Percentiles rank a stretch among this genome's conserved stretches.
phyloP scores from a whole-genome alignment of 2,113 vertebrate species.

The Meleagris gallopavo region DNA sequence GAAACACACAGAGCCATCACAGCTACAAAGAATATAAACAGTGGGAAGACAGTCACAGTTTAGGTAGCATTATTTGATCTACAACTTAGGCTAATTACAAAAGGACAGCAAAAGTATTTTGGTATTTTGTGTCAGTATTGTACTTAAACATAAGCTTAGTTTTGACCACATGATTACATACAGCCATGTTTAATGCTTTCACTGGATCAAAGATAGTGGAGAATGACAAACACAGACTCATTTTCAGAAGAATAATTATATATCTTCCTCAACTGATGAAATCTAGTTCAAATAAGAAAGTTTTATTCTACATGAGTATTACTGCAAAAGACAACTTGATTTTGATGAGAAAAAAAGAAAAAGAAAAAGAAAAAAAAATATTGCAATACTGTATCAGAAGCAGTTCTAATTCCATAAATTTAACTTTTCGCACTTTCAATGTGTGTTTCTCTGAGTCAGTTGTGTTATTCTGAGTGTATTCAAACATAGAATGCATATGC shows the following conservation, averaged over 20 bases:
- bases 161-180: not conserved
- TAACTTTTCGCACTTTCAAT: not conserved
- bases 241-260: slow-evolving; percentile 40
- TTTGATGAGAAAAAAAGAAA: not conserved
- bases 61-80: not conserved
- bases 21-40: not conserved
- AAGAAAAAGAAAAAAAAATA: not conserved
- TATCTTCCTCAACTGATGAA: not conserved
- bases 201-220: not conserved
- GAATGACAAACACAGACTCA: slow-evolving; percentile 5
- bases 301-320: not conserved
- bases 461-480: not conserved
- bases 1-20: not conserved
- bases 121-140: not conserved
- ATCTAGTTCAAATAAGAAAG: not conserved
- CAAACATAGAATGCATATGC: slow-evolving; percentile 8
- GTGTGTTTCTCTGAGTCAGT: not conserved
- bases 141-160: not conserved
- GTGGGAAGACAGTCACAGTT: not conserved
- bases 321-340: not conserved
- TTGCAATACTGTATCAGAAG: not conserved
- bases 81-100: not conserved
- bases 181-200: not conserved
- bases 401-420: not conserved
- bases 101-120: not conserved